Evolutionary conservation across 2,888 invertebrate genomes (phyloP).

Genomic region (Lordiphosa fenestrarum): DNA sequence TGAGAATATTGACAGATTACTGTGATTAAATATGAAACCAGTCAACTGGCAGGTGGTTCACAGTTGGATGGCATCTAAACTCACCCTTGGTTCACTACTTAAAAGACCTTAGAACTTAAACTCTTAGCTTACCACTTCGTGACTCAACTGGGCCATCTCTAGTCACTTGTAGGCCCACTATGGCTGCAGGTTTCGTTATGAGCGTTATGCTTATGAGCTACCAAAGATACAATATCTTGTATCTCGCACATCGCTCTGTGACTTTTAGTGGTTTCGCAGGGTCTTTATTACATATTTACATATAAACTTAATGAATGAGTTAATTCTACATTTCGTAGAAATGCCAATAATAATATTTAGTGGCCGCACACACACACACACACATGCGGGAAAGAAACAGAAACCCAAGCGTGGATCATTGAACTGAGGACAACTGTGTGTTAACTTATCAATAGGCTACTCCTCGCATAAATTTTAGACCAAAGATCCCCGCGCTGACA

Average conservation of each 20-base stretch:
- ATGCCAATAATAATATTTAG: conserved; percentile 56
- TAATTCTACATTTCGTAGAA: conserved; percentile 55
- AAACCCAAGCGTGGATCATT: conserved; percentile 29
- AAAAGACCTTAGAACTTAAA: too few species aligned
- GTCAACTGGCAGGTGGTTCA: too few species aligned
- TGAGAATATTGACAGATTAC: too few species aligned
- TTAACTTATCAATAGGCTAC: conserved; percentile 16
- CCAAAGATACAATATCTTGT: conserved; percentile 42
- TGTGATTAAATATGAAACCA: too few species aligned
- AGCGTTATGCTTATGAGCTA: conserved; percentile 53
- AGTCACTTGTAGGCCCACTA: conserved; percentile 1
- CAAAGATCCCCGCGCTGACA: conserved; percentile 13
- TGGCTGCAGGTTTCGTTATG: conserved; percentile 44
- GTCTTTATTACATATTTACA: conserved; percentile 30
- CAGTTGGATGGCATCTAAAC: too few species aligned
- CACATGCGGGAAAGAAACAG: background rate
- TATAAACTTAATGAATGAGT: conserved; percentile 68
- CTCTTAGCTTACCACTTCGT: background rate
- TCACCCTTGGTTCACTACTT: too few species aligned
- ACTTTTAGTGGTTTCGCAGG: conserved; percentile 29
- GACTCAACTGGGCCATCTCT: conserved; percentile 9
- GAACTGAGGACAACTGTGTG: conserved; percentile 21
- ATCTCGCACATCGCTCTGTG: conserved; percentile 22
- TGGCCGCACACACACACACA: conserved; percentile 17
- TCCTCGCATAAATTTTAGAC: conserved; percentile 6